A percentile compares a stretch with the other conserved stretches of the same genome.
phyloP scores from a whole-genome alignment of 2,888 invertebrate species.

The Aromia moschata region DNA sequence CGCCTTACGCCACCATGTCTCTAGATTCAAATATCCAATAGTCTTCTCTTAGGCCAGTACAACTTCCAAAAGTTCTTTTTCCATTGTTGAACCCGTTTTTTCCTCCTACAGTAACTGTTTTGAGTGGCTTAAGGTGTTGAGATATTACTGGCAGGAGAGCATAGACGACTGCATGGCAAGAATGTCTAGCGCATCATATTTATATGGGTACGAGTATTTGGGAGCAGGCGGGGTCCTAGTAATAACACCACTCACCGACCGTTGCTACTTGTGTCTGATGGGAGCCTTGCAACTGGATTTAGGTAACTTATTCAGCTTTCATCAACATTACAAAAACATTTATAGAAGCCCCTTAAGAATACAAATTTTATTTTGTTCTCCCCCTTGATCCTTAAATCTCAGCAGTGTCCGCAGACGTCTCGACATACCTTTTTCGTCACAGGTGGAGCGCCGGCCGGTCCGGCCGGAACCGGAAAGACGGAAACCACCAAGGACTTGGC shows the following conservation, averaged over 20 bases:
- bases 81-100: too few species aligned
- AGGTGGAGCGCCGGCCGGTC: conserved; percentile 91
- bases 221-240: conserved; percentile 88
- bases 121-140: conserved; percentile 90
- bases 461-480: conserved; percentile 89
- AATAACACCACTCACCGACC: conserved; percentile 89
- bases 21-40: too few species aligned
- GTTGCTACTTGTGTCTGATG: conserved; percentile 89
- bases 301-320: too few species aligned
- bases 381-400: too few species aligned
- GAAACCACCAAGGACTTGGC: conserved; percentile 92
- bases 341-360: too few species aligned
- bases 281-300: conserved; percentile 88
- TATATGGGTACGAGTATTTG: conserved; percentile 91
- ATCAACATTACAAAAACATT: too few species aligned
- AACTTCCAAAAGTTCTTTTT: too few species aligned
- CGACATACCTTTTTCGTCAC: too few species aligned
- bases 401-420: too few species aligned
- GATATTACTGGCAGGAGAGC: conserved; percentile 86
- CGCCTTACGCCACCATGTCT: too few species aligned
- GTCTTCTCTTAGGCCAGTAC: too few species aligned
- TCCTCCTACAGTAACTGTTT: conserved; percentile 70
- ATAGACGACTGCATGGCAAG: conserved; percentile 81
- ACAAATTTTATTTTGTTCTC: too few species aligned
- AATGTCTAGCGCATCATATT: conserved; percentile 86